Evolutionary conservation across 2,113 vertebrate species (phyloP), one percentile per base, ranked within the genome.

Genomic region (Montifringilla adamsi): DNA sequence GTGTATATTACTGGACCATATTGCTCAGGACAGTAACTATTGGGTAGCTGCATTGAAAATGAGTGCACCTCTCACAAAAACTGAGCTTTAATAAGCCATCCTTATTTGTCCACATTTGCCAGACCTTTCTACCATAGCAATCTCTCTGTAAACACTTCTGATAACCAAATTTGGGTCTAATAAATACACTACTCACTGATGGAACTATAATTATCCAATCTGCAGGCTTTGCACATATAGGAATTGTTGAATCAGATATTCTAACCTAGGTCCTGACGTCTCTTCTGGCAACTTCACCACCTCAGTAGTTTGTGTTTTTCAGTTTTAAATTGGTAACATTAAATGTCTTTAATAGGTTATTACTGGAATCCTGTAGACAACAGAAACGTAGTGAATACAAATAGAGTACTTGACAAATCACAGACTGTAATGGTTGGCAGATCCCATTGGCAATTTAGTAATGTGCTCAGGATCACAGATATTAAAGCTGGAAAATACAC

Each of bases 341-440:
- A 93, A 96, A 92, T 93, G 91, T 90, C 87, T 91, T 97, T 95
- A 96, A 96, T 95, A 94, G 93, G 92, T 97, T 96, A 94, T 97
- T 97, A 96, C 76, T 87, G 80, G 87, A 96, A 96, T 97, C 89
- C 89, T 94, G 94, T 91, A 73, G 70, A 80, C 1, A 6, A 74
- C 68, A 88, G 86, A 95, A 86, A 90, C 4, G 20, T 90, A 78
- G 64, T 94, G 96, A 96, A 96, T 96, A 95, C 94, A 96, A 95
- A 95, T 88, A 94, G 77, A 79, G 76, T 80, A 56, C 73, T 93
- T 94, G 93, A 86, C 74, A 96, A 91, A 92, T 91, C 94, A 95
- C 64, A 86, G 56, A 58, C 63, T 76, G 63, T 75, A 78, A 86
- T 91, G 95, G 77, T 39, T 96, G 96, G 85, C 89, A 95, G 83